phyloP scores from a whole-genome alignment of 2,797 vertebrate species.

The Atherinosoma microstoma region DNA sequence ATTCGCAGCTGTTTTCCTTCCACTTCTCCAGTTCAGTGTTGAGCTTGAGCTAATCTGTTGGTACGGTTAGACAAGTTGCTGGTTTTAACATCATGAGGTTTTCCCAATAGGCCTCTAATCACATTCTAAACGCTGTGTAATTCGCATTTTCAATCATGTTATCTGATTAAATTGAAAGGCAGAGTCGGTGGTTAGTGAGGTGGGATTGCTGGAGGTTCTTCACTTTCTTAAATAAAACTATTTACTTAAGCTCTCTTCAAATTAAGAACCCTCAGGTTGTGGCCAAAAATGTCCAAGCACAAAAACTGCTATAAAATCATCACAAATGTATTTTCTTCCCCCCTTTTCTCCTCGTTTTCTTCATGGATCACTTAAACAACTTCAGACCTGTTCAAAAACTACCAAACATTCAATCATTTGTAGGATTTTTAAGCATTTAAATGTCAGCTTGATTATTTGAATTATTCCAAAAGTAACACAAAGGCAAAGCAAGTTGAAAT shows the following conservation, averaged over 20 bases:
- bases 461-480: too few relatives aligned
- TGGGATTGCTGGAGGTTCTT: constrained; percentile 1
- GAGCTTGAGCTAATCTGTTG: constrained; percentile 23
- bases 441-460: too few relatives aligned
- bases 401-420: too few relatives aligned
- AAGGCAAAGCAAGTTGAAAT: too few relatives aligned
- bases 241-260: neutral
- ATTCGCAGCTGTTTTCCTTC: neutral
- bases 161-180: constrained; percentile 22
- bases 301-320: too few relatives aligned
- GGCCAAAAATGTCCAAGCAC: too few relatives aligned
- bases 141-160: constrained; percentile 46
- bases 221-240: neutral
- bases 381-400: too few relatives aligned
- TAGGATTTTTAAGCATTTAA: too few relatives aligned
- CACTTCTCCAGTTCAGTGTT: neutral
- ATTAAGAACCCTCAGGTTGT: too few relatives aligned
- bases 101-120: constrained; percentile 24
- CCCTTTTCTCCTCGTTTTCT: too few relatives aligned
- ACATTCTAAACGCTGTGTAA: constrained; percentile 34
- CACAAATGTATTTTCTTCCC: too few relatives aligned
- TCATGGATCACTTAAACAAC: too few relatives aligned
- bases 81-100: constrained; percentile 21
- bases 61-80: constrained; percentile 10
- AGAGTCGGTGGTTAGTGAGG: neutral